Evolutionary conservation across 2,888 invertebrate species (phyloP).

Genomic region (Hymenopus coronatus): DNA sequence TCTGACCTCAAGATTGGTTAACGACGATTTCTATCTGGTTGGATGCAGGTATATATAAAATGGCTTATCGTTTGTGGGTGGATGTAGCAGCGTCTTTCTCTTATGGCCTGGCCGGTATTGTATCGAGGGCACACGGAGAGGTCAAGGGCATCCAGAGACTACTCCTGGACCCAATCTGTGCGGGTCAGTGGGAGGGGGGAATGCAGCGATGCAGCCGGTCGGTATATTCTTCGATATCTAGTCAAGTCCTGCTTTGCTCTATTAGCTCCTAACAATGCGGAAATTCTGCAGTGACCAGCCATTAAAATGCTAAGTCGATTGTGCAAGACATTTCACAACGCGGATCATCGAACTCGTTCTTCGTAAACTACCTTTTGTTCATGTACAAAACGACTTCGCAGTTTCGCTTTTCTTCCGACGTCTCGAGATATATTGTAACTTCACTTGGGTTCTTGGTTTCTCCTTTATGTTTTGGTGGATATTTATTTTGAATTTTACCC

Average conservation of each 20-base stretch:
- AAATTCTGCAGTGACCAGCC: neutral
- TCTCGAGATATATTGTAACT: too few species aligned
- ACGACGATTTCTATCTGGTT: too few species aligned
- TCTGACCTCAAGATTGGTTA: too few species aligned
- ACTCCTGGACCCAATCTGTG: neutral
- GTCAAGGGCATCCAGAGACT: conserved; percentile 11
- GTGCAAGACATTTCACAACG: too few species aligned
- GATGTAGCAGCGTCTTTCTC: neutral
- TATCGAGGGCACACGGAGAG: neutral
- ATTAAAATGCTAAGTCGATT: neutral
- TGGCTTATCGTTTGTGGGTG: neutral
- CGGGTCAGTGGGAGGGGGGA: neutral
- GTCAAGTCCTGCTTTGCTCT: neutral
- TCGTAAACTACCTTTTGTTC: too few species aligned
- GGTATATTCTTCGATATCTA: neutral
- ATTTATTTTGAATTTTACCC: too few species aligned
- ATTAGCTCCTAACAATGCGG: neutral
- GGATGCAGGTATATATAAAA: neutral
- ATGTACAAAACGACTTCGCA: too few species aligned
- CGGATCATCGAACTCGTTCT: too few species aligned
- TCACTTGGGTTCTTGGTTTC: too few species aligned
- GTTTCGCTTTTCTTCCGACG: too few species aligned
- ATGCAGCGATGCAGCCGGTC: neutral
- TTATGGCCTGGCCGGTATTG: neutral
- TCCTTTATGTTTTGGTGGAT: too few species aligned